Base-by-base conservation (phyloP, 2,797 vertebrate species). In the Danio tinwini region DNA sequence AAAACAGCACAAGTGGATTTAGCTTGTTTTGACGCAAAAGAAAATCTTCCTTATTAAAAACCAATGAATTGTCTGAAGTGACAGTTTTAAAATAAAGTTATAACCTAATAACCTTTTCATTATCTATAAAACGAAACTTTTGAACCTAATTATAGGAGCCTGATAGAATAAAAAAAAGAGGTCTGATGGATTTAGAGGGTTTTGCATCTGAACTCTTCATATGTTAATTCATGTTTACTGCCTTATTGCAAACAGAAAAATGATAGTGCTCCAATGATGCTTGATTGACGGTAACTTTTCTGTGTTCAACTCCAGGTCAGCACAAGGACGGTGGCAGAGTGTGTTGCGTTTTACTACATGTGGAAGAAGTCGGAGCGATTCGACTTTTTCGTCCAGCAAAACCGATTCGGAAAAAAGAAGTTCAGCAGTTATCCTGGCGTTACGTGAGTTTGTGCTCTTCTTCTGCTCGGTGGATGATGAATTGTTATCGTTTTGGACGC, bases 311-410 rank as follows among this genome's bases (percentile, higher is more conserved):
- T 29, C 65, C 12, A 96, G 95, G 95, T 96, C 14, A 91, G 93
- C 87, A 95, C 95, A 4, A 90, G 95, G 53, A 95, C 95, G 0
- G 95, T 96, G 73, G 95, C 95, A n/a, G 95, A 96, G 68, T 96
- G 95, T 82, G 95, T 96, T 62, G 94, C 95, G 0, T 96, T 96
- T 84, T 96, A 96, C 83, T 96, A 96, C 86, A 96, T 96, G 95
- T 96, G 95, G 95, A 96, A 96, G 80, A 96, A 96, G 75, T 96
- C 95, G 0, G 95, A 96, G 80, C 93, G 95, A 14, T 96, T 96
- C 0, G 95, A 96, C 88, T 96, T 95, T 90, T 96, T 96, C 75
- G 95, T 95, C 47, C 95, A 96, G 84, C 95, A 96, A 87, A 96
- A 95, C 0, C 89, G 95, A 0, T 95, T 96, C 65, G 95, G 95